phyloP scores from a whole-genome alignment of 2,888 invertebrate genomes.

The Lathronympha strigana region DNA sequence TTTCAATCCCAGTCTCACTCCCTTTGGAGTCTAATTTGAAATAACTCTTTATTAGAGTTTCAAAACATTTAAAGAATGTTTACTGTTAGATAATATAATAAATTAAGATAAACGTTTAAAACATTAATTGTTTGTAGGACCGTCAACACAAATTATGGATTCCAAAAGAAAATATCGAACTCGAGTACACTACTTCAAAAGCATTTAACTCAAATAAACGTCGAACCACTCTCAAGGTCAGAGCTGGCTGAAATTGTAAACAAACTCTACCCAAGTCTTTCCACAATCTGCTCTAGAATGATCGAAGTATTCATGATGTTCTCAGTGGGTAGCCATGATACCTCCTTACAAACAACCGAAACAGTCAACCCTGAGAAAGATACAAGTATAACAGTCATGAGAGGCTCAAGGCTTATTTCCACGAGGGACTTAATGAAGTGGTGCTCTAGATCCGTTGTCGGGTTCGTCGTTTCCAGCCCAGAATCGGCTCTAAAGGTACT shows the following conservation, averaged over 20 bases:
- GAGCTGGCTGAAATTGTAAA: slow-evolving; percentile 91
- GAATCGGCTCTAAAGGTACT: slow-evolving; percentile 88
- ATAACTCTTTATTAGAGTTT: too few species aligned
- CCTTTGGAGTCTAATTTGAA: too few species aligned
- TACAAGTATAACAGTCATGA: slow-evolving; percentile 59
- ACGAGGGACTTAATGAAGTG: slow-evolving; percentile 96
- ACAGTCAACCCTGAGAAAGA: slow-evolving; percentile 52
- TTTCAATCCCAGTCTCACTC: too few species aligned
- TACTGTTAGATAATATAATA: too few species aligned
- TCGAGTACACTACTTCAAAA: slow-evolving; percentile 90
- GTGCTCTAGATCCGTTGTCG: slow-evolving; percentile 90
- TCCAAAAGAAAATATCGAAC: slow-evolving; percentile 86
- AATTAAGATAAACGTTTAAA: not conserved
- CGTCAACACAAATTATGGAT: slow-evolving; percentile 84
- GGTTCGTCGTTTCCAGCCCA: slow-evolving; percentile 89
- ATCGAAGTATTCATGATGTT: slow-evolving; percentile 93
- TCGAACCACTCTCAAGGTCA: slow-evolving; percentile 89
- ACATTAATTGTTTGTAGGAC: slow-evolving; percentile 76
- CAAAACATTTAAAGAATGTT: too few species aligned
- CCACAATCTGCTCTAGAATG: slow-evolving; percentile 89
- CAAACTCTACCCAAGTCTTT: slow-evolving; percentile 87
- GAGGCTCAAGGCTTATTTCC: slow-evolving; percentile 87
- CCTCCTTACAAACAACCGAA: slow-evolving; percentile 72
- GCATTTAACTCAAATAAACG: slow-evolving; percentile 91
- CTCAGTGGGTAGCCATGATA: slow-evolving; percentile 87